These are phyloP conservation scores for Xenentodon cancila DNA, from an alignment of 2,797 vertebrate species.

Conservation along the genomic window DNA sequence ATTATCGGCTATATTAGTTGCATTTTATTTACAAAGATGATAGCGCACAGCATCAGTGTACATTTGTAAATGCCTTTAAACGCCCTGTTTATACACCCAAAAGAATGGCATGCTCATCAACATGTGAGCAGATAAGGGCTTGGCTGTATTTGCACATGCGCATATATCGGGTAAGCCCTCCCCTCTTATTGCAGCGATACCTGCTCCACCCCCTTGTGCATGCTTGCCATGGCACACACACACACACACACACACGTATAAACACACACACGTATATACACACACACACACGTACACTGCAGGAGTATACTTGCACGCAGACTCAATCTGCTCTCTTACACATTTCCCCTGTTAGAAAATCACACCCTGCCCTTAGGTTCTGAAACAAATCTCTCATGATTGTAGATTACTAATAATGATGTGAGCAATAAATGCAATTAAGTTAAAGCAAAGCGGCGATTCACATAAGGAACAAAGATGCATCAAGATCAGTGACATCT, in stretches of 20 bases:
- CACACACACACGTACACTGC: conserved; percentile 27
- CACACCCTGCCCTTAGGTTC: conserved; percentile 13
- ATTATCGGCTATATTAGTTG: not conserved
- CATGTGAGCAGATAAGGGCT: conserved; percentile 36
- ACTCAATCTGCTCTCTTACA: conserved; percentile 24
- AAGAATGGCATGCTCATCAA: conserved; percentile 23
- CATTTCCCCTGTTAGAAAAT: conserved; percentile 21
- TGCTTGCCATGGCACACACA: conserved; percentile 28
- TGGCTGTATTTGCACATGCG: conserved; percentile 58
- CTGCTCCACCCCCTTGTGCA: conserved; percentile 56
- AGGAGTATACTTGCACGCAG: conserved; percentile 22
- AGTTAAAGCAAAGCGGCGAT: conserved; percentile 18
- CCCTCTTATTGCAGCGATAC: conserved; percentile 66
- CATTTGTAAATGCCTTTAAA: conserved; percentile 8
- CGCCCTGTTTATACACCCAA: not conserved
- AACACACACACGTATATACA: conserved; percentile 2
- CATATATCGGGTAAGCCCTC: conserved; percentile 52
- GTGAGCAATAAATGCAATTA: conserved; percentile 49
- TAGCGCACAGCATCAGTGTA: not conserved
- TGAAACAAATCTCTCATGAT: conserved; percentile 11
- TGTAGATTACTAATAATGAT: conserved; percentile 42
- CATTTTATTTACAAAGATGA: not conserved
- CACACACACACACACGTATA: too few relatives aligned
- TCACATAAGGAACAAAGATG: conserved; percentile 17
- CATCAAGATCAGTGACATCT: conserved; percentile 12